Evolutionary conservation across 2,113 vertebrate species (phyloP), one percentile per base, ranked within the genome.

Genomic region (Mustelus asterias): DNA sequence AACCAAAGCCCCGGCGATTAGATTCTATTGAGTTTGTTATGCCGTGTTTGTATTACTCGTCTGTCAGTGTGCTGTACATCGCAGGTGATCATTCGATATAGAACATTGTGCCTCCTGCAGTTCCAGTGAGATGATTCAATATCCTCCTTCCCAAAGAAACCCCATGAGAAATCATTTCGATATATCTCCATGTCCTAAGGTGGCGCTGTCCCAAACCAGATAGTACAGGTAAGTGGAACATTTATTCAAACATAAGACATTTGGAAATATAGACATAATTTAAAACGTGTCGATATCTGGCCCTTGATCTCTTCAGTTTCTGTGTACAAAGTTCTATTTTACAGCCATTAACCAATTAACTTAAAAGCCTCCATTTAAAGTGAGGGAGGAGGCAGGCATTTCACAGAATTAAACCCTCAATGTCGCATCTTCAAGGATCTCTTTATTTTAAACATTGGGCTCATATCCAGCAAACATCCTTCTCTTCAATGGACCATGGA

Each of bases 131-230:
- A 89, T 14, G 58, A 89, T 89, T 58, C 48, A 2, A n/a, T 65
- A 63, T 3, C 29, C 0, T 44, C 89, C 16, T 63, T 37, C 33
- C 6, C n/a, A 63, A 58, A 92, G 58, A 63, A n/a, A 4, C 29
- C 48, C 89, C 89, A 29, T 9, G 48, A 60, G 54, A 60, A 60
- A 14, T 26, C 37, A 37, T 18, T 65, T 92, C 33, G 60, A 37
- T 65, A 41, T 20, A 60, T 18, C 89, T 95, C 94, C 69, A 72
- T 69, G 69, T 95, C 94, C 67, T 95, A 95, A 95, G 94, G 69
- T 95, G 94, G 94, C 94, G 94, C 94, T 95, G 41, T 95, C 69
- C 69, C 54, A 76, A 95, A 54, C 67, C 69, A 95, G 94, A 70
- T 33, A 7, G 29, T 20, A 33, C 69, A 95, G 94, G 44, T 95